Evolutionary conservation across 2,113 vertebrate genomes (phyloP).

Genomic region (human (Homo sapiens)): DNA sequence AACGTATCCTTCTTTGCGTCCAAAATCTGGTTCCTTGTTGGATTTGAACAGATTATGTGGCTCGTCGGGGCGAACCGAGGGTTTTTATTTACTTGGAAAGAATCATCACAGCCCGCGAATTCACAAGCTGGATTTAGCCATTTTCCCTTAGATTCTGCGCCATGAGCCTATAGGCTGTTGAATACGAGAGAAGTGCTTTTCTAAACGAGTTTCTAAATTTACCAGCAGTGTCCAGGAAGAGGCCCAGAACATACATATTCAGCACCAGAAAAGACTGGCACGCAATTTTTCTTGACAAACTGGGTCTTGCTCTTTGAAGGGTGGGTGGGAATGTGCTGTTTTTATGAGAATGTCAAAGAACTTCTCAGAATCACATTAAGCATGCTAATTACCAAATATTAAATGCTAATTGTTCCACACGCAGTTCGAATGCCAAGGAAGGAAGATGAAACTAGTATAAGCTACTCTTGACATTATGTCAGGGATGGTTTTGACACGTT

Average conservation of each 20-base stretch:
- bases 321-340: slow-evolving; percentile 61
- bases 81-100: neutral
- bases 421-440: slow-evolving; percentile 7
- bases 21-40: neutral
- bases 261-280: slow-evolving; percentile 45
- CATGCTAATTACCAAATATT: slow-evolving; percentile 71
- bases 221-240: slow-evolving; percentile 40
- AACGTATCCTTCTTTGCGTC: neutral
- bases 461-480: neutral
- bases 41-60: neutral
- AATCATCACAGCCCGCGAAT: neutral
- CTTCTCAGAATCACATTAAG: slow-evolving; percentile 70
- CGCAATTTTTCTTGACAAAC: neutral
- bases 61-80: neutral
- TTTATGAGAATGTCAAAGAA: slow-evolving; percentile 68
- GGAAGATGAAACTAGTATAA: slow-evolving; percentile 20
- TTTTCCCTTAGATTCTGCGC: neutral
- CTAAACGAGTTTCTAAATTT: slow-evolving; percentile 64
- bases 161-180: neutral
- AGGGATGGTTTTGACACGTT: neutral
- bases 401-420: slow-evolving; percentile 69
- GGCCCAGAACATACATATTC: slow-evolving; percentile 55
- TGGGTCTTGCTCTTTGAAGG: slow-evolving; percentile 1
- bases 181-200: slow-evolving; percentile 19
- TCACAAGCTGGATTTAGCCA: neutral